phyloP scores from a whole-genome alignment of 2,113 vertebrate genomes.

The Grantiella picta region DNA sequence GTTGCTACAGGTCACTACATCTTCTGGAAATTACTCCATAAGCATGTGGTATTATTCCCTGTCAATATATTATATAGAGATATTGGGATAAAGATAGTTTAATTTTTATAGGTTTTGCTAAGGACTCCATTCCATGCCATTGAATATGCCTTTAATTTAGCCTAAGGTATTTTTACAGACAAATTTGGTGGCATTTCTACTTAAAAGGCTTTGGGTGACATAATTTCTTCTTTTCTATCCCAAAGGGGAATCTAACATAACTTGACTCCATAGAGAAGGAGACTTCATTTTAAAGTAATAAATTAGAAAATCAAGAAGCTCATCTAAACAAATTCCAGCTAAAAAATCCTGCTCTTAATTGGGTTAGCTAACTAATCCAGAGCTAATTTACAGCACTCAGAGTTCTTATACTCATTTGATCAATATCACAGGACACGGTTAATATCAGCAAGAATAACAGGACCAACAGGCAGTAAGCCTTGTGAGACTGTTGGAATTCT shows the following conservation, averaged over 20 bases:
- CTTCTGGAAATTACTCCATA: neutral
- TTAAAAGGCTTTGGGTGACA: neutral
- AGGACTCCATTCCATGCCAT: neutral
- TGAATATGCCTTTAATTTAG: neutral
- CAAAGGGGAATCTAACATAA: neutral
- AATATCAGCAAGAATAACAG: neutral
- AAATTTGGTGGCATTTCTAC: neutral
- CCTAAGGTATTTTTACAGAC: neutral
- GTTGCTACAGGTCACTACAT: neutral
- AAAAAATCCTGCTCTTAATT: neutral
- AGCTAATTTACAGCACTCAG: neutral
- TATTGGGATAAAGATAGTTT: neutral
- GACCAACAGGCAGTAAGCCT: neutral
- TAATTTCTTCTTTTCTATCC: neutral
- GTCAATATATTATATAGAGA: neutral
- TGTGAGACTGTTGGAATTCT: neutral
- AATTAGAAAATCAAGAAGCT: neutral
- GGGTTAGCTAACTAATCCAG: neutral
- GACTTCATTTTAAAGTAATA: neutral
- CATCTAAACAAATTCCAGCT: neutral
- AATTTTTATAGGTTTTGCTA: neutral
- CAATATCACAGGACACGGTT: neutral
- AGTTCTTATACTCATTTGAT: neutral
- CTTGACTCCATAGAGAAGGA: neutral
- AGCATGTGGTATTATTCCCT: neutral